Conservation (phyloP, 2,113 vertebrate genomes). For the Coregonus clupeaformis region DNA sequence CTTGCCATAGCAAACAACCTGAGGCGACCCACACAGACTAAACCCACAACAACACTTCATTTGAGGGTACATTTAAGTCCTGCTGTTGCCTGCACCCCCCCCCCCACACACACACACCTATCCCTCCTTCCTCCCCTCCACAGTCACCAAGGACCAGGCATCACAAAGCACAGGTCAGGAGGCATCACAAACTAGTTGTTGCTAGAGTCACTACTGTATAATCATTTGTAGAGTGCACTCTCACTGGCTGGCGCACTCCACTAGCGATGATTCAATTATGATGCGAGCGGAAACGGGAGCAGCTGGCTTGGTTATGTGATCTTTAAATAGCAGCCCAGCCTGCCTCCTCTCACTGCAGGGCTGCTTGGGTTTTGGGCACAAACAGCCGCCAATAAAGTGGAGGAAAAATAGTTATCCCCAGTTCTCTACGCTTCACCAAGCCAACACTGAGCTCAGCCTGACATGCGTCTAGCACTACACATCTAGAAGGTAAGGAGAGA, state of each 20-base stretch:
- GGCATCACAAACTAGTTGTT: slow-evolving; percentile 15
- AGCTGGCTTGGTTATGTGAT: slow-evolving; percentile 61
- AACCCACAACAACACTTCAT: no score
- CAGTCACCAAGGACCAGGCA: not conserved
- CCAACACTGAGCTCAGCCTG: not conserved
- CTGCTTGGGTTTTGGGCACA: slow-evolving; percentile 31
- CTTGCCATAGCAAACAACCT: no score
- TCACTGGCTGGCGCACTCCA: slow-evolving; percentile 46
- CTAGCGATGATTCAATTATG: slow-evolving; percentile 61
- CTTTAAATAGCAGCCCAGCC: slow-evolving; percentile 65
- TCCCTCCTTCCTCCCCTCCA: no score
- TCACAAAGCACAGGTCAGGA: slow-evolving; percentile 24
- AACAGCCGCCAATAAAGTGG: slow-evolving; percentile 32
- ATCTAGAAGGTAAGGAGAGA: not conserved
- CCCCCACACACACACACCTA: no score
- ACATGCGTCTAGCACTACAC: not conserved
- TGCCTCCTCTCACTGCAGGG: slow-evolving; percentile 35
- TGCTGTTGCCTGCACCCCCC: no score
- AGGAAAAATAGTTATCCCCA: slow-evolving; percentile 18
- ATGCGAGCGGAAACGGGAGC: slow-evolving; percentile 58
- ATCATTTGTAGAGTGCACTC: slow-evolving; percentile 52
- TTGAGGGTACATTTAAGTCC: no score
- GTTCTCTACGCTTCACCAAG: slow-evolving; percentile 7
- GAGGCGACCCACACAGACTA: no score
- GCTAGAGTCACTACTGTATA: slow-evolving; percentile 30